phyloP scores from a whole-genome alignment of 2,888 invertebrate species.

The Abscondita cerata region DNA sequence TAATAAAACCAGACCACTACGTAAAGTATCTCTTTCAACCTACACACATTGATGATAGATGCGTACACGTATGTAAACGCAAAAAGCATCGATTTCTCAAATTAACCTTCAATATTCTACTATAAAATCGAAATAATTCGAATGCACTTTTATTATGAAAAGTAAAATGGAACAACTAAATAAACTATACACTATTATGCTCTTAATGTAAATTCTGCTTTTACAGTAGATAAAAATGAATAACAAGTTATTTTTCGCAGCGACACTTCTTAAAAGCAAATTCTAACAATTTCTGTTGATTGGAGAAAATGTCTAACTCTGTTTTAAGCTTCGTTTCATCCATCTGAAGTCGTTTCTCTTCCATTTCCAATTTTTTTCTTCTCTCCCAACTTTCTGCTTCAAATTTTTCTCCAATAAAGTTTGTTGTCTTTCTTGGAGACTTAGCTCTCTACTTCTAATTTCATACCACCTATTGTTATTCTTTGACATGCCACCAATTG shows the following conservation, averaged over 20 bases:
- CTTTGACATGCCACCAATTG: neutral
- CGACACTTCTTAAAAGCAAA: neutral
- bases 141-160: neutral
- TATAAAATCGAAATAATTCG: too few species aligned
- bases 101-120: neutral
- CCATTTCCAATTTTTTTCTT: neutral
- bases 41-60: conserved; percentile 2
- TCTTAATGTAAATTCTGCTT: too few species aligned
- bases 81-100: neutral
- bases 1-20: too few species aligned
- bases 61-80: conserved; percentile 1
- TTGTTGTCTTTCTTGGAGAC: neutral
- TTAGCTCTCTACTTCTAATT: neutral
- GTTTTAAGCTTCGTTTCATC: neutral
- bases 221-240: too few species aligned
- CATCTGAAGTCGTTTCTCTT: neutral
- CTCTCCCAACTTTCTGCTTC: conserved; percentile 3
- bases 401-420: neutral
- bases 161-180: too few species aligned
- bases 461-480: conserved; percentile 2
- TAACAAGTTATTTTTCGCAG: neutral
- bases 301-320: conserved; percentile 1
- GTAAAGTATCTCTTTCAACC: conserved; percentile 3
- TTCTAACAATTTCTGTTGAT: conserved; percentile 4
- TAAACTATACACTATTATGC: too few species aligned